Conservation (phyloP, 2,888 invertebrate species). For the Polydrusus tereticollis region DNA sequence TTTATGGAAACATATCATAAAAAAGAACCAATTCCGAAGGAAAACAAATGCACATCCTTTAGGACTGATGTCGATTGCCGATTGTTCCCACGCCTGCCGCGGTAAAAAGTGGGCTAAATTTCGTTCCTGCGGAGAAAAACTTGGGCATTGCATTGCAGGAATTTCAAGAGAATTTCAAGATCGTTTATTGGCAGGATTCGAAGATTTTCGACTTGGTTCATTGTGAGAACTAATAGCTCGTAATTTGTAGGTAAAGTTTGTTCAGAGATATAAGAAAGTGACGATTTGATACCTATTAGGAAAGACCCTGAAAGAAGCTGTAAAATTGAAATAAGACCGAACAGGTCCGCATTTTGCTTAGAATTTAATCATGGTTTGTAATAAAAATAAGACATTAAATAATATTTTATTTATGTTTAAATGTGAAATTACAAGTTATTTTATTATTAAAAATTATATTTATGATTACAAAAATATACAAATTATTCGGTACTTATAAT, state of each 20-base stretch:
- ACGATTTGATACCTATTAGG: too few species aligned
- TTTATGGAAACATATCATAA: neutral
- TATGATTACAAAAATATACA: too few species aligned
- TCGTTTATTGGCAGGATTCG: constrained; percentile 47
- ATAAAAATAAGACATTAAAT: too few species aligned
- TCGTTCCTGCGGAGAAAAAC: constrained; percentile 46
- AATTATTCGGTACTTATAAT: too few species aligned
- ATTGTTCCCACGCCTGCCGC: constrained; percentile 48
- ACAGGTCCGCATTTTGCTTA: too few species aligned
- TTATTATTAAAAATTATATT: too few species aligned
- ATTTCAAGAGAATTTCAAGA: constrained; percentile 45
- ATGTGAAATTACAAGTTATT: too few species aligned
- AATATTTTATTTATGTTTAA: too few species aligned
- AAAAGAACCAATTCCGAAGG: constrained; percentile 1
- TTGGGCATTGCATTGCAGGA: constrained; percentile 39
- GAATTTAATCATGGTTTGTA: too few species aligned
- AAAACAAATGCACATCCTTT: constrained; percentile 38
- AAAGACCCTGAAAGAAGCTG: too few species aligned
- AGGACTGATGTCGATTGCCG: constrained; percentile 24
- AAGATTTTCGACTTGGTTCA: constrained; percentile 11
- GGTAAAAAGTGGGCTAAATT: constrained; percentile 49
- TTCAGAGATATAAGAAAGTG: too few species aligned
- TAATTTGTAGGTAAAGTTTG: neutral
- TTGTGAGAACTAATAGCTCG: constrained; percentile 22
- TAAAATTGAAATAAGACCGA: too few species aligned